A percentile compares a stretch with the other conserved stretches of the same genome.
These are phyloP conservation scores for Netelia inedita DNA, from an alignment of 2,888 invertebrate species.

Conservation along the genomic window DNA sequence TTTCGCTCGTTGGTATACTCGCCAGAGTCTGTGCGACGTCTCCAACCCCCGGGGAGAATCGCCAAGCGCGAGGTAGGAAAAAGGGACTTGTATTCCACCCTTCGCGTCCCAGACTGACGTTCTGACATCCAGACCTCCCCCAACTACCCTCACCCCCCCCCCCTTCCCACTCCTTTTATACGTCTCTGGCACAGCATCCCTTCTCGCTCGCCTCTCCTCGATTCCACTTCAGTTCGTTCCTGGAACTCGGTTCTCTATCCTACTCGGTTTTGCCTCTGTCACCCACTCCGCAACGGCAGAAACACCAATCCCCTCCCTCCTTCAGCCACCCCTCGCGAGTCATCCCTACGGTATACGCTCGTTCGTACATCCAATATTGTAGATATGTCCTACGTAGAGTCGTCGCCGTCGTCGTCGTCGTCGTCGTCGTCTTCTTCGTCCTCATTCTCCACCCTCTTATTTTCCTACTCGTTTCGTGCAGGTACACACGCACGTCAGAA, in stretches of 20 bases:
- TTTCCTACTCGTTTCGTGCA: conserved; percentile 48
- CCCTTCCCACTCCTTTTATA: conserved; percentile 52
- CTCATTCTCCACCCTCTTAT: conserved; percentile 35
- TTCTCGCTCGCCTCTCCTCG: conserved; percentile 64
- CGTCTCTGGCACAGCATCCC: conserved; percentile 58
- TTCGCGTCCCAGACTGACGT: conserved; percentile 81
- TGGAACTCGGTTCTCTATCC: conserved; percentile 59
- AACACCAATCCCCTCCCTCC: conserved; percentile 63
- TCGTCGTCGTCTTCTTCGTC: conserved; percentile 25
- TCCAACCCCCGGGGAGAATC: conserved; percentile 78
- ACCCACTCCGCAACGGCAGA: conserved; percentile 60
- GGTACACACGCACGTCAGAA: conserved; percentile 56
- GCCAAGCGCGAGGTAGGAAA: conserved; percentile 43
- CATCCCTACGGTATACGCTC: conserved; percentile 71
- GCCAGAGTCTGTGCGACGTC: conserved; percentile 67
- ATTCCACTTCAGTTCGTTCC: conserved; percentile 75
- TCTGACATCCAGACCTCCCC: conserved; percentile 78
- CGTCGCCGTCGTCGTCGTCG: conserved; percentile 27
- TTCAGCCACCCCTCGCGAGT: conserved; percentile 69
- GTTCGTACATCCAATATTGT: conserved; percentile 83
- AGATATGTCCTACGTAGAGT: conserved; percentile 74
- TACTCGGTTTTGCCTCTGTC: conserved; percentile 66
- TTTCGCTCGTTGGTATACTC: conserved; percentile 27
- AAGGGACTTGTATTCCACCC: conserved; percentile 79
- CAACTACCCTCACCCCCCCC: conserved; percentile 59